Base-by-base conservation (phyloP, 2,113 vertebrate species). In the Pholis gunnellus region DNA sequence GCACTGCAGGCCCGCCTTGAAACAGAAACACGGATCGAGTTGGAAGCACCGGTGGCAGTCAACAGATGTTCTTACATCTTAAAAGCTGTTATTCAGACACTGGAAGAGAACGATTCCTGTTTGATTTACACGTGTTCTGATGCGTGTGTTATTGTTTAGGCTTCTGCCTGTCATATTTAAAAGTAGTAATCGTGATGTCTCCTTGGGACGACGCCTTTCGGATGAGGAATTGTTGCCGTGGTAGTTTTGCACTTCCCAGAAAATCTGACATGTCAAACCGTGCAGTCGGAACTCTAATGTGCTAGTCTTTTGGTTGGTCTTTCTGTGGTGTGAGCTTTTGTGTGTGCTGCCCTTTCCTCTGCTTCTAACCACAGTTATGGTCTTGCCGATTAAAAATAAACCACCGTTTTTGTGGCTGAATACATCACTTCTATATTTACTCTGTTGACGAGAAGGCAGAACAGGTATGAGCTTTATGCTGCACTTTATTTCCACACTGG, bases 41-140 rank as follows among this genome's bases (percentile, higher is more conserved):
- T 72, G 29, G 60, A n/a, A 56, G 17, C 68, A 44, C 40, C 0
- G 0, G 13, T 48, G 79, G 75, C 13, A 13, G 73, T 42, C 27
- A 81, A 77, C 84, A 90, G 72, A 87, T 88, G 77, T 81, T 79
- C 17, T 63, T 77, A 60, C 71, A 66, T 66, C 57, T 64, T 29
- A 25, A 77, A 78, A 40, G 40, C 48, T 70, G 22, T 10, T 14
- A 69, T 48, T 42, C 40, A 75, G 38, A 79, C 71, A 50, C 20
- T 15, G 22, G 36, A 42, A 81, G 68, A 57, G 34, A 76, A 15
- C 29, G 31, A 38, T 44, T 66, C 17, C 18, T 36, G 22, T 20
- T 69, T 34, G 25, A 54, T 59, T 31, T 60, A 27, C 65, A 48
- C 11, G 3, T 27, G 7, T 54, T 15, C 5, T 0, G 2, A 36